Base-by-base conservation (phyloP, 2,113 vertebrate genomes). In the Spea bombifrons region DNA sequence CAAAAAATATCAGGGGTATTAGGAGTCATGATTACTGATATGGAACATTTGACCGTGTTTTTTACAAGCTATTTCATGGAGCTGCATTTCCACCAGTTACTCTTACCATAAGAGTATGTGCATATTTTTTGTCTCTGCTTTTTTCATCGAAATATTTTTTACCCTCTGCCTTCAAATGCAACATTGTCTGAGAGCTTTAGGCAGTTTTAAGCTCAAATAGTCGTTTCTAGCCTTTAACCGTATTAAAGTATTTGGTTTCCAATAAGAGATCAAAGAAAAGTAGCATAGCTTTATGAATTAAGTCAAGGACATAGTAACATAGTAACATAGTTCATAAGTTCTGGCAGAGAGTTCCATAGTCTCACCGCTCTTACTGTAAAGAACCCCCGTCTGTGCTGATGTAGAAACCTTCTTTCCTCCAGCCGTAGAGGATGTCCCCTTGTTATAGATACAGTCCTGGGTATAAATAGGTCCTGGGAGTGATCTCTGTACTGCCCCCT, bases 211-310 rank as follows among this genome's bases (percentile, higher is more conserved):
- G 65, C 50, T 80, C 66, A 74, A 74, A 66, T 43, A 79, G 70
- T 79, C 16, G 13, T 65, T 79, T n/a, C 76, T 73, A 64, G 71
- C 71, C n/a, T 74, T 64, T 80, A 80, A 74, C 71, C 68, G 16
- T 68, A 59, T 74, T 80, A 49, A 73, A 80, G 52, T 63, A 80
- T 74, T 80, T 80, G 71, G 68, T 17, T 80, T 57, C 66, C 63
- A 59, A 63, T 47, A 44, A 50, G 73, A 74, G 71, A 80, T 74
- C 78, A 80, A 80, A 80, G 78, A 47, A 73, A 74, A 43, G 47
- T 15, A 74, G 61, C 63, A 30, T 61, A 80, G 78, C 73, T 73
- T 74, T 80, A 64, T 44, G 71, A 74, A 74, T 68, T 80, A 80
- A 74, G 71, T 45, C 66, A 68, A 63, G 74, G 59, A 80, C 71